Evolutionary conservation across 2,113 vertebrate species (phyloP).

Genomic region (Benitochromis conjunctus): DNA sequence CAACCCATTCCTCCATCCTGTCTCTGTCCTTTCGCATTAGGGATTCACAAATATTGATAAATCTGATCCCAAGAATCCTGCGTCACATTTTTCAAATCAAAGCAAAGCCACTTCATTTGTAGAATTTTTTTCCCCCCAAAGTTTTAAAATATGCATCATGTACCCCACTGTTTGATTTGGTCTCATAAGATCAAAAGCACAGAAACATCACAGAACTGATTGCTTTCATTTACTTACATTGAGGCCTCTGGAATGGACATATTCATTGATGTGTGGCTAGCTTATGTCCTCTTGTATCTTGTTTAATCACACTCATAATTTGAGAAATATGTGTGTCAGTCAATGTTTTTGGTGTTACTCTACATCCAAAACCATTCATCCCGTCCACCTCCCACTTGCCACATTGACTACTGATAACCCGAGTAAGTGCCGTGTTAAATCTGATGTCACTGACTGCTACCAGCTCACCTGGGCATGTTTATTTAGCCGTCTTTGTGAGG

Average conservation of each 20-base stretch:
- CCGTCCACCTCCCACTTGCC: not conserved
- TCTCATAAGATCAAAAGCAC: not conserved
- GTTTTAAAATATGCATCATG: not conserved
- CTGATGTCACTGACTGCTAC: not conserved
- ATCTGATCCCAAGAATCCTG: not conserved
- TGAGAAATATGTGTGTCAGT: not conserved
- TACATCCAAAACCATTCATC: not conserved
- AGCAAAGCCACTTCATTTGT: not conserved
- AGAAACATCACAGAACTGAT: not conserved
- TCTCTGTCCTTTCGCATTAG: not conserved
- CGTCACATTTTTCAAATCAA: not conserved
- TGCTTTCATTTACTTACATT: not conserved
- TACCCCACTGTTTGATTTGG: not conserved
- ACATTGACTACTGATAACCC: not conserved
- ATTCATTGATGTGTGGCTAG: not conserved
- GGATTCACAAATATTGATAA: conserved; percentile 27
- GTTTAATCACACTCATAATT: not conserved
- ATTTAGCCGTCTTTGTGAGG: not conserved
- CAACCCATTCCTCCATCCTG: not conserved
- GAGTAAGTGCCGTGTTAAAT: not conserved
- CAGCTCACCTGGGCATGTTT: not conserved
- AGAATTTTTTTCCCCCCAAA: not conserved
- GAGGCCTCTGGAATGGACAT: not conserved
- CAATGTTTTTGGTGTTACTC: fast-evolving
- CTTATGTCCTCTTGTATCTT: not conserved